Evolutionary conservation across 2,888 invertebrate species (phyloP), one percentile per base, ranked within the genome.

Genomic region (Drosophila kambysellisi): DNA sequence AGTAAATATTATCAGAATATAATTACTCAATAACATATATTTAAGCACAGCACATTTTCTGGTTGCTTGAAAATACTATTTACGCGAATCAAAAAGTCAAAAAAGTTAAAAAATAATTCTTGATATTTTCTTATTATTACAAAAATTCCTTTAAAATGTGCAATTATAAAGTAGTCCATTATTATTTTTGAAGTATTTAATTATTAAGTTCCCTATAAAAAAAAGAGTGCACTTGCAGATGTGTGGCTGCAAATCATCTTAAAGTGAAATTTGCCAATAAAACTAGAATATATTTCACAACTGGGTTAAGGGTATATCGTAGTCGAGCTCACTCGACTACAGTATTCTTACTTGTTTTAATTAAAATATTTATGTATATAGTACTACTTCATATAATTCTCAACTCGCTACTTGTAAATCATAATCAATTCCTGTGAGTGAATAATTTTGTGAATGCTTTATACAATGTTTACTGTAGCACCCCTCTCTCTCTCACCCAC

Each of bases 401-500:
- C 46, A 20, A 20, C 15, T 20, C 46, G 4, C 25, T 4, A 8
- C 25, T 20, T 46, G 46, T 1, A 8, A 46, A 8, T 8, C 46
- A 46, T 46, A 46, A 8, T 25, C 4, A 46, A 15, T 25, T 46
- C 15, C 46, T 46, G 20, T 46, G 8, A 46, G 46, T 46, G 46
- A 8, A 46, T 25, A 46, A 46, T 46, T 46, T 46, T 46, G 8
- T 4, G 20, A 25, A 46, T 46, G 46, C 8, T 4, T 8, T 46
- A 46, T 25, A 15, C 35, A 54, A 54, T 50, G 46, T 6, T 25
- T 30, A 68, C 79, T 76, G 76, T 72, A 51, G 39, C 12, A 30
- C 12, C 17, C 17, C 11, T 25, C 3, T 35, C 12, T 9, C 12
- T 3, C 6, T 52, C 2, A 20, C 12, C 25, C n/a, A 6, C 25